phyloP scores from a whole-genome alignment of 35 echinoderm and acorn worm species.

The Ophioderma brevispina region DNA sequence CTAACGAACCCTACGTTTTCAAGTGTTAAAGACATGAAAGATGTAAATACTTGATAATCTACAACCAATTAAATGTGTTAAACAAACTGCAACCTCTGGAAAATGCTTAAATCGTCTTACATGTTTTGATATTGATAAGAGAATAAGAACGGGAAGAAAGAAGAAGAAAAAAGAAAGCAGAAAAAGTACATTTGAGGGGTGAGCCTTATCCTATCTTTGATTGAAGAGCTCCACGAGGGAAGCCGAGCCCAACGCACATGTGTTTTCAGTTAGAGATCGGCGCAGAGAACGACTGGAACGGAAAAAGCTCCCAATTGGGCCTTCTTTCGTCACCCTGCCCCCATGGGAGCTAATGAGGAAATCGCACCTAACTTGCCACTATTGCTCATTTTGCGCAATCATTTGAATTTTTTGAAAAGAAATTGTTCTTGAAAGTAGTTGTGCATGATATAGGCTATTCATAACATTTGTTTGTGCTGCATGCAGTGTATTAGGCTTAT shows the following conservation, averaged over 20 bases:
- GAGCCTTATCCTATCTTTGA: neutral
- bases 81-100: neutral
- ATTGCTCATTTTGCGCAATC: neutral
- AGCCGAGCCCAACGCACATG: neutral
- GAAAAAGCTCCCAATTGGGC: neutral
- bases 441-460: no score
- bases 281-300: neutral
- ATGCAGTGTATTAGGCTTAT: no score
- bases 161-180: neutral
- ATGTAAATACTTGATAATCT: neutral
- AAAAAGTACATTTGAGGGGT: neutral
- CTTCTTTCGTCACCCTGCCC: neutral
- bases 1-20: neutral
- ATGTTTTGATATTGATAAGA: neutral
- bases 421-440: conserved; percentile 2
- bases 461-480: no score
- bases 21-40: no score
- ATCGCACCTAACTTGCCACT: neutral
- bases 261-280: conserved; percentile 4
- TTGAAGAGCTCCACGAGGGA: neutral
- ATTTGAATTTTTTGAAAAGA: neutral
- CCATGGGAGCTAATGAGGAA: neutral
- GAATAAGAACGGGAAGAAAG: neutral
- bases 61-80: neutral
- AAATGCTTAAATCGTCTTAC: neutral